phyloP scores from a whole-genome alignment of 2,797 vertebrate genomes.

The Euthynnus affinis region DNA sequence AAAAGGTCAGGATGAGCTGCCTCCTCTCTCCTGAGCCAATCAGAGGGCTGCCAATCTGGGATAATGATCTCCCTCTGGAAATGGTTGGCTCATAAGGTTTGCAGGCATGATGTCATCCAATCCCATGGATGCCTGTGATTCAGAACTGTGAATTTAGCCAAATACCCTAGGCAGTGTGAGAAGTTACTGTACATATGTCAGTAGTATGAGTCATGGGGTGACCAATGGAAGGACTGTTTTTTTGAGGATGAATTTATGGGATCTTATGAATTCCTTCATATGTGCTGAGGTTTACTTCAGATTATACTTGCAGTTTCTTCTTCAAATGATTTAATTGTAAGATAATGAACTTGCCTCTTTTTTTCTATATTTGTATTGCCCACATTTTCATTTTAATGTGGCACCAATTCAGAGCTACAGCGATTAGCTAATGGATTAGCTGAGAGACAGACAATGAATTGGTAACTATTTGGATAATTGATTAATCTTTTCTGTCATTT shows the following conservation, averaged over 20 bases:
- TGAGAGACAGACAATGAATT: too few relatives aligned
- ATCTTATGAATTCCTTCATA: neutral
- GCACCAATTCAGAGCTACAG: neutral
- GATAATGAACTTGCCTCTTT: neutral
- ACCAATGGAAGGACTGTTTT: slow-evolving; percentile 7
- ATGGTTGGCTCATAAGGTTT: slow-evolving; percentile 70
- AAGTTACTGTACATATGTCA: slow-evolving; percentile 65
- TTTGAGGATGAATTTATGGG: slow-evolving; percentile 20
- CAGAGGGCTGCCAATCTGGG: slow-evolving; percentile 66
- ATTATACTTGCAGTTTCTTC: neutral
- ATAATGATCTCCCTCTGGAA: slow-evolving; percentile 76
- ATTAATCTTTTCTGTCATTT: too few relatives aligned
- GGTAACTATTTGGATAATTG: too few relatives aligned
- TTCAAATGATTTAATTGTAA: neutral
- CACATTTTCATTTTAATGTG: neutral
- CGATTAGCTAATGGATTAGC: too few relatives aligned
- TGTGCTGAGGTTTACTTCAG: neutral
- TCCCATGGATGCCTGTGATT: slow-evolving; percentile 53
- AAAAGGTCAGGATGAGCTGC: slow-evolving; percentile 74
- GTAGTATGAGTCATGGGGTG: slow-evolving; percentile 58
- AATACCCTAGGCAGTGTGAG: slow-evolving; percentile 46
- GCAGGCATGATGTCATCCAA: slow-evolving; percentile 66
- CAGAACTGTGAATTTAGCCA: slow-evolving; percentile 52
- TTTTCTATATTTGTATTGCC: neutral
- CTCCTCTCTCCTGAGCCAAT: slow-evolving; percentile 72